Evolutionary conservation across 92 coral and sea anemone genomes (phyloP).

Genomic region (Heliopora coerulea): DNA sequence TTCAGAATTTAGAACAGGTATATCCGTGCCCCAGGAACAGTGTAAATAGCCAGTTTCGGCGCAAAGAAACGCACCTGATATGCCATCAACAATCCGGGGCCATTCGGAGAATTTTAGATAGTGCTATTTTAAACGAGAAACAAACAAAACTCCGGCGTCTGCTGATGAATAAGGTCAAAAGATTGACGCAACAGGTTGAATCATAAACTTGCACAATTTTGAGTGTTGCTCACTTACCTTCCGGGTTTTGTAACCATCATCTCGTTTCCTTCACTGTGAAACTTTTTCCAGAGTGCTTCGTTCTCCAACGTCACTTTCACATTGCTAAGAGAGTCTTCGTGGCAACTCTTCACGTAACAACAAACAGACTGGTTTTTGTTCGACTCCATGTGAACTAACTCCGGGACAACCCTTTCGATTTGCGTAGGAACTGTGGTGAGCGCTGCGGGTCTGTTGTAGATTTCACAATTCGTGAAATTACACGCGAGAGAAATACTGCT

Average conservation of each 20-base stretch:
- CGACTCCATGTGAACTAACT: neutral
- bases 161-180: no score
- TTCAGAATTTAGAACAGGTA: no score
- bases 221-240: slow-evolving; percentile 77
- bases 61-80: no score
- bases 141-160: no score
- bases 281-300: slow-evolving; percentile 69
- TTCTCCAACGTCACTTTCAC: slow-evolving; percentile 59
- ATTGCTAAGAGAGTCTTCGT: neutral
- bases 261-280: slow-evolving; percentile 70
- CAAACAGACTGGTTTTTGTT: neutral
- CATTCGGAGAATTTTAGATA: no score
- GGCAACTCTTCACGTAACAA: neutral
- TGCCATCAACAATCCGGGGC: no score
- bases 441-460: neutral
- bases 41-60: no score
- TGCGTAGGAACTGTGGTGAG: neutral
- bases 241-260: slow-evolving; percentile 91
- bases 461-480: neutral
- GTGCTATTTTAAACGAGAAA: no score
- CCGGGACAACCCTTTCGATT: neutral
- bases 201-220: no score
- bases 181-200: no score
- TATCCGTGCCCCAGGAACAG: no score
- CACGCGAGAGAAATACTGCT: neutral